Base-by-base conservation (phyloP, 2,797 vertebrate genomes). In the Heliangelus exortis region DNA sequence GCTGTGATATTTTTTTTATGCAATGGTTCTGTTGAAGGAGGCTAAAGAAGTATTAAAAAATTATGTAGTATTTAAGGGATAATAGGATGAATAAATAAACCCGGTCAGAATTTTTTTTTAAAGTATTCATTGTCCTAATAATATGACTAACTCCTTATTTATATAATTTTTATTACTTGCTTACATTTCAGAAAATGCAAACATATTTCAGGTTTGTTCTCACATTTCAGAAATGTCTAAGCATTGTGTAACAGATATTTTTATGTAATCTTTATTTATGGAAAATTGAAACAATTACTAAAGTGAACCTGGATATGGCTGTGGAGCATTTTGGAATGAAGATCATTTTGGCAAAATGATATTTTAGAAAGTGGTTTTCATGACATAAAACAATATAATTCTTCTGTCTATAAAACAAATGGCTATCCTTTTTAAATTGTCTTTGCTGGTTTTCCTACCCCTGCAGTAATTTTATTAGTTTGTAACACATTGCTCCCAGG, bases 401-500 rank as follows among this genome's bases (percentile, higher is more conserved):
- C 15, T 94, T 85, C 36, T 85, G 19, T 79, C 55, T 82, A 16
- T 95, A 82, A 96, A 95, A 89, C 48, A 86, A 97, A 88, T 62
- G 19, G 43, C 45, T 22, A 21, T 79, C 43, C 48, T 51, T 87
- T 89, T 79, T 33, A 79, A 69, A 72, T 31, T 88, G 47, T 48
- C 43, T 93, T 89, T 95, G 61, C 87, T 91, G 45, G 10, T 91
- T 97, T 93, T 87, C 48, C 76, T 71, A 63, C 66, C 67, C 55
- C 82, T 85, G 90, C 72, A 87, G 67, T 90, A 87, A 95, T 95
- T 95, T 89, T 91, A 89, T 97, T 96, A 96, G 91, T 94, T 96
- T 90, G 88, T 57, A 96, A 87, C 78, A 91, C 34, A 45, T 91
- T 95, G 84, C 65, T 96, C 82, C 72, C 84, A 79, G 53, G 62